Evolutionary conservation across 2,888 invertebrate species (phyloP), one percentile per base, ranked within the genome.

Genomic region (Eucriotettix oculatus): DNA sequence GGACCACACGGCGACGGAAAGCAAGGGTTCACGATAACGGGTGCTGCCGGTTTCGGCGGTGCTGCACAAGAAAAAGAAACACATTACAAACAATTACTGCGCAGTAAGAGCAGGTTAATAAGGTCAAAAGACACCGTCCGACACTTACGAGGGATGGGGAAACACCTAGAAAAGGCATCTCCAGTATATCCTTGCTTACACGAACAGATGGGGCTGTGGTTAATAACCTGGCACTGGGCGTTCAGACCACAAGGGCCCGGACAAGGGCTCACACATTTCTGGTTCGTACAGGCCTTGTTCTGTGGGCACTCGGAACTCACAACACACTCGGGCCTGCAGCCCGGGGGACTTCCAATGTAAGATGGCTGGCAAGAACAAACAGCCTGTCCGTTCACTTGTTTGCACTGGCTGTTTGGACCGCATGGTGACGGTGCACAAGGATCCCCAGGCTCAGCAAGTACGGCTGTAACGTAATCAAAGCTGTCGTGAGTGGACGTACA

Each of bases 271-370:
- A 71, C 69, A 65, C 79, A 79, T 66, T 74, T 77, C 64, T 54
- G 85, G 84, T 58, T 76, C 69, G 69, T 87, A 86, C 14, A 85
- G 85, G 69, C 78, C 59, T 74, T 69, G 63, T 74, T 70, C 58
- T 70, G 69, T 16, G 73, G 65, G 66, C 78, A 78, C 62, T 76
- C 77, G 42, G 72, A 67, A 65, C 74, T 75, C 40, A 72, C 65
- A 40, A 72, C 68, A 68, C 76, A 76, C 67, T 75, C 76, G 10
- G 74, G 75, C 65, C 86, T 79, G 69, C 87, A 87, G 53, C 81
- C 82, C 64, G 84, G 81, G 0, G 88, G 87, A 72, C 87, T 86
- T 29, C 89, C 88, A 64, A 81, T 80, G 66, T 86, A 82, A 61
- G 85, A 84, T 42, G 81, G 78, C 60, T 84, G 75, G 65, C 76